phyloP scores from a whole-genome alignment of 2,113 vertebrate genomes.

The Dinomys branickii region DNA sequence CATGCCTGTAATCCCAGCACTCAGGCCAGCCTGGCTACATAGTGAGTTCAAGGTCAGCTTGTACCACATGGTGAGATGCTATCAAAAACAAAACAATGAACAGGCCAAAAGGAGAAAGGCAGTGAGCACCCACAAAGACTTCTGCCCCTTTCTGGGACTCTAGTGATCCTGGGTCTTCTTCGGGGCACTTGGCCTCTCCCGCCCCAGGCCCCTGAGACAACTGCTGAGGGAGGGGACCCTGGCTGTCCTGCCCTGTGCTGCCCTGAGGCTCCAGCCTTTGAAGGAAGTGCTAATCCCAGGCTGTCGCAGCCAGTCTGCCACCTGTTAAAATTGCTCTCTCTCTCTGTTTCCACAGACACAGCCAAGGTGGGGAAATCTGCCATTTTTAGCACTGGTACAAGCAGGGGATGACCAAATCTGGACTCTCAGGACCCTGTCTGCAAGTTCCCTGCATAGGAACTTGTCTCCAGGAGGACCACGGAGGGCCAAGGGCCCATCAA shows the following conservation, averaged over 20 bases:
- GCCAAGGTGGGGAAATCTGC: slow-evolving; percentile 22
- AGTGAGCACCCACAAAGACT: not conserved
- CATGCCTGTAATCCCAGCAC: not conserved
- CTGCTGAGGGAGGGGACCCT: not conserved
- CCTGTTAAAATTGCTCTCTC: slow-evolving; percentile 58
- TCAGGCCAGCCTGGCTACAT: too few species aligned
- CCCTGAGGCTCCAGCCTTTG: not conserved
- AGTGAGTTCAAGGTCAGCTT: not conserved
- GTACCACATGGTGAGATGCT: not conserved
- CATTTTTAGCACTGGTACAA: not conserved
- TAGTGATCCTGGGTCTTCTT: not conserved
- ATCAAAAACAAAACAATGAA: not conserved
- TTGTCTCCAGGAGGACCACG: not conserved
- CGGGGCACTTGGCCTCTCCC: not conserved
- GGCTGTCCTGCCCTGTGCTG: not conserved
- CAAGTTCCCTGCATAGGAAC: not conserved
- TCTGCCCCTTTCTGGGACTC: not conserved
- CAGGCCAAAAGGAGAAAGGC: not conserved
- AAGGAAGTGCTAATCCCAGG: slow-evolving; percentile 61
- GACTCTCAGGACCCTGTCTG: not conserved
- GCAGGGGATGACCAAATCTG: not conserved
- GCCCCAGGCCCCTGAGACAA: not conserved
- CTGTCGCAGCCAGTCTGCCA: slow-evolving; percentile 24
- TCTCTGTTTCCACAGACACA: slow-evolving; percentile 45
- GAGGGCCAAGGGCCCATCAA: fast-evolving